Evolutionary conservation across 2,113 vertebrate species (phyloP), one percentile per base, ranked within the genome.

Genomic region (Catharus minimus): DNA sequence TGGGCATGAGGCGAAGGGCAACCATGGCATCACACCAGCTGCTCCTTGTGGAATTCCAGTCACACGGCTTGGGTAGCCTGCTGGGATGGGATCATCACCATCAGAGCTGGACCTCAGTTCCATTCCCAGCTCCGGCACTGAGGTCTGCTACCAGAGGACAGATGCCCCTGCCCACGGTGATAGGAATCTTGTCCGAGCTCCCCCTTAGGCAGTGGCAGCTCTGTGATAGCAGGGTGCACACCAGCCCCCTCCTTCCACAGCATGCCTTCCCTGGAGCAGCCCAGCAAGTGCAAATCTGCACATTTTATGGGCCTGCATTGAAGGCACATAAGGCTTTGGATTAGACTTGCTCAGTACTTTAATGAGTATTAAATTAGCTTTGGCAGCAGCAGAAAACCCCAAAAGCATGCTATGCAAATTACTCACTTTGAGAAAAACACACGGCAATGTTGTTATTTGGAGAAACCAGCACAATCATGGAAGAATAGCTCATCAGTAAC

Each of bases 301-400:
- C 68, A 22, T 77, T 80, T 93, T 90, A 94, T 69, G 69, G 76
- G 83, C 65, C 65, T 86, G 64, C 65, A 47, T 14, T 71, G 86
- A 92, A 83, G 64, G 80, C 72, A 26, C 52, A 43, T 61, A 69
- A 74, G 79, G 80, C 72, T 88, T 86, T 77, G 72, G 43, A 88
- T 93, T 88, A 89, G 62, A 69, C 75, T 93, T 93, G 67, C 75
- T 96, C 82, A 46, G 79, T 94, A 65, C 78, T 93, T 93, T 87
- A 94, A 82, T 55, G 53, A 87, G 49, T 87, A 91, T 87, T 86
- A 94, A 76, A 93, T 94, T 72, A 85, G 79, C 67, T 90, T 90
- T 9, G 10, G 82, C 26, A 5, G 88, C 41, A 91, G 79, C 75
- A 73, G 86, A 66, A 94, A 69, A 43, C 69, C 73, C 83, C 86